phyloP scores from a whole-genome alignment of 2,888 invertebrate species.

The Apamea monoglypha region DNA sequence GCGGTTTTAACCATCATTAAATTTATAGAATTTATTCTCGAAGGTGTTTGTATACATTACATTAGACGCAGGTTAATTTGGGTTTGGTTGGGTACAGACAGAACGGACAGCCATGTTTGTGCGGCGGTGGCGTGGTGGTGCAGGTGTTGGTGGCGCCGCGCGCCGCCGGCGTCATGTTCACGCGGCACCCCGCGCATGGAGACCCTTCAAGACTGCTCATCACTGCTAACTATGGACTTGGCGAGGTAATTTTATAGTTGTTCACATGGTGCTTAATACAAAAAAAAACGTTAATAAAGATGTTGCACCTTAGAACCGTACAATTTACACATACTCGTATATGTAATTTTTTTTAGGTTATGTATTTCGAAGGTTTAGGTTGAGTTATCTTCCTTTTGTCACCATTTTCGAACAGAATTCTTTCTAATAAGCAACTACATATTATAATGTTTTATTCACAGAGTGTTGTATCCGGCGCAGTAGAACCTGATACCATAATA shows the following conservation, averaged over 20 bases:
- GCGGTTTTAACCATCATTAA: not conserved
- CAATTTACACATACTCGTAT: no score
- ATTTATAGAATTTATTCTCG: not conserved
- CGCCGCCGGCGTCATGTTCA: constrained; percentile 95
- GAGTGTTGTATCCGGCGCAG: constrained; percentile 94
- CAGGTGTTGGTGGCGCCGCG: constrained; percentile 94
- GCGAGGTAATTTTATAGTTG: constrained; percentile 91
- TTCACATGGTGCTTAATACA: not conserved
- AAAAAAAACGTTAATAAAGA: not conserved
- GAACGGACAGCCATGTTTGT: constrained; percentile 92
- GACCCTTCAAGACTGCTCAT: constrained; percentile 92
- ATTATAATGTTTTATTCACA: constrained; percentile 73
- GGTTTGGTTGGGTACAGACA: constrained; percentile 86
- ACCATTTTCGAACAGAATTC: not conserved
- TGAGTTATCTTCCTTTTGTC: no score
- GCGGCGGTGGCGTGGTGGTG: constrained; percentile 94
- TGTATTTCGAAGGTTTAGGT: no score
- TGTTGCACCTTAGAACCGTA: no score
- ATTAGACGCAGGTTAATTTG: not conserved
- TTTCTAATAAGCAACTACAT: not conserved
- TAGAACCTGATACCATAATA: constrained; percentile 94
- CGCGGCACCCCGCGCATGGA: constrained; percentile 93
- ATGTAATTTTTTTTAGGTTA: no score
- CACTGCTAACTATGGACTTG: constrained; percentile 95
- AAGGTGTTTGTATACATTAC: not conserved